Conservation (phyloP, 2,113 vertebrate species). For the Polypterus bichir region DNA sequence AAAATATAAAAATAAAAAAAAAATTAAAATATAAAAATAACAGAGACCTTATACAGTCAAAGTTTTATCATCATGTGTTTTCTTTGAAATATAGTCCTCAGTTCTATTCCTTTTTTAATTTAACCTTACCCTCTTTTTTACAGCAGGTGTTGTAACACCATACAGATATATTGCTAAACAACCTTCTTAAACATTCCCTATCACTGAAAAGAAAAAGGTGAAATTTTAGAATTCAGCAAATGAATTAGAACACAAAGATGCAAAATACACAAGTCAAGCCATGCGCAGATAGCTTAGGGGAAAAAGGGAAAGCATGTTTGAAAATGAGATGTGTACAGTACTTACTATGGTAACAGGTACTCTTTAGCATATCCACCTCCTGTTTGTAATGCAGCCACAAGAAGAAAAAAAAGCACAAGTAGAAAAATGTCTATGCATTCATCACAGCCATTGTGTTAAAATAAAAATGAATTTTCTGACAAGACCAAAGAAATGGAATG, state of each 20-base stretch:
- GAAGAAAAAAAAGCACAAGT: constrained; percentile 96
- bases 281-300: constrained; percentile 42
- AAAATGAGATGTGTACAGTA: constrained; percentile 63
- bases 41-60: no score
- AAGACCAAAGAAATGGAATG: constrained; percentile 58
- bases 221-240: constrained; percentile 22
- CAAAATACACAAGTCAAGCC: constrained; percentile 40
- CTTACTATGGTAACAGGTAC: constrained; percentile 99
- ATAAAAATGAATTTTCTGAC: constrained; percentile 51
- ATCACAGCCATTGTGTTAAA: constrained; percentile 77
- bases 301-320: constrained; percentile 35
- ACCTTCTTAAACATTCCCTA: constrained; percentile 36
- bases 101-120: no score
- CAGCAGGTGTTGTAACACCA: no score
- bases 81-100: no score
- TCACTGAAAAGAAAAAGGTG: constrained; percentile 21
- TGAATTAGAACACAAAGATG: constrained; percentile 39
- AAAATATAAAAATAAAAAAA: no score
- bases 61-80: no score
- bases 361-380: constrained; percentile 98
- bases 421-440: constrained; percentile 93
- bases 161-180: no score
- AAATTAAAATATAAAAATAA: no score
- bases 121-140: no score
- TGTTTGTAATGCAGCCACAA: constrained; percentile 91